phyloP scores from a whole-genome alignment of 2,888 invertebrate genomes.

The Pasiphila rectangulata region DNA sequence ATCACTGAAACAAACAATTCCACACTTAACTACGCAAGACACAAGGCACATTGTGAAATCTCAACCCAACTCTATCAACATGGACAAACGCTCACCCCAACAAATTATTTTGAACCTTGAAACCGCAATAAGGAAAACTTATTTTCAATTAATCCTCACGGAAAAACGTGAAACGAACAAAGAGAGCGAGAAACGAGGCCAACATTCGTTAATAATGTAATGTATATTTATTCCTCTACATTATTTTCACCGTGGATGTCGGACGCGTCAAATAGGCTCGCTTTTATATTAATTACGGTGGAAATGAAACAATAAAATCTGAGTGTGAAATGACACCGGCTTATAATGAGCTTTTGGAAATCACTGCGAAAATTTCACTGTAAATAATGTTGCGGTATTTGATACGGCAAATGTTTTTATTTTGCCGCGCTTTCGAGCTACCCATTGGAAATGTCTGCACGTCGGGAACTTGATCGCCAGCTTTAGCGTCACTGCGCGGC shows the following conservation, averaged over 20 bases:
- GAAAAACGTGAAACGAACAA: conserved; percentile 76
- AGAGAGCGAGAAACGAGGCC: conserved; percentile 79
- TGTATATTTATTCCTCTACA: conserved; percentile 78
- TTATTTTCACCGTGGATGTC: conserved; percentile 65
- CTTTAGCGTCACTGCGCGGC: conserved; percentile 9
- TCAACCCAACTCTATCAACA: conserved; percentile 48
- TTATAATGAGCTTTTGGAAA: conserved; percentile 34
- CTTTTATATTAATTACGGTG: conserved; percentile 54
- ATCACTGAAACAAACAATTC: conserved; percentile 50
- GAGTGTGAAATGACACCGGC: conserved; percentile 35
- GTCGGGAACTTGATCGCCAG: conserved; percentile 9
- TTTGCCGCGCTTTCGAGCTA: conserved; percentile 19
- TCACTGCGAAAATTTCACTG: conserved; percentile 12
- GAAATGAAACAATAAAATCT: conserved; percentile 41
- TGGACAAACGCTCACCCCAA: conserved; percentile 58
- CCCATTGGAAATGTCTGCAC: conserved; percentile 12
- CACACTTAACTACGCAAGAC: conserved; percentile 40
- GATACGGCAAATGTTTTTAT: background rate
- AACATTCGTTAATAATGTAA: conserved; percentile 81
- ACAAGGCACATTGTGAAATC: conserved; percentile 52
- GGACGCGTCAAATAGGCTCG: conserved; percentile 59
- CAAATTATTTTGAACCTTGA: conserved; percentile 74
- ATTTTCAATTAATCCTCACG: conserved; percentile 65
- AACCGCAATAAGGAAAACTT: conserved; percentile 61
- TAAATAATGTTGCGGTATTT: background rate